phyloP scores from a whole-genome alignment of 2,888 invertebrate species.

The Stegana nigrithorax region DNA sequence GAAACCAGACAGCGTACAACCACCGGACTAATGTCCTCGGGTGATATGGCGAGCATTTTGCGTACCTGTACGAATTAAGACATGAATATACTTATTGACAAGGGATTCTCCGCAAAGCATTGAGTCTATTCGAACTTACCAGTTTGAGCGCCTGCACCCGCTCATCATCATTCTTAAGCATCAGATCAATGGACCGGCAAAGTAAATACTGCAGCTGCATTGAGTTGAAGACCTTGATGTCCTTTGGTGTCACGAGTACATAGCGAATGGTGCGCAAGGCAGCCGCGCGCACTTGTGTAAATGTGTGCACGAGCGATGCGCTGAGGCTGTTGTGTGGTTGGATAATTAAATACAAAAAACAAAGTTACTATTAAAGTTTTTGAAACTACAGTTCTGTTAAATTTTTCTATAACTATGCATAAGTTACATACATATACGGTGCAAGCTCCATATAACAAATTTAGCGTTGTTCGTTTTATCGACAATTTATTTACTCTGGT shows the following conservation, averaged over 20 bases:
- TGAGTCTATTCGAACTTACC: constrained; percentile 68
- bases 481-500: too few relatives aligned
- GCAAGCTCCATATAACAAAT: too few relatives aligned
- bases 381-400: not conserved
- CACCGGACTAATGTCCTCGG: constrained; percentile 78
- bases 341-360: not conserved
- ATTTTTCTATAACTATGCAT: not conserved
- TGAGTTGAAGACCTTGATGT: constrained; percentile 82
- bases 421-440: too few relatives aligned
- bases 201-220: constrained; percentile 87
- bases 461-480: too few relatives aligned
- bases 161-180: constrained; percentile 91
- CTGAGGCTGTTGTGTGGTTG: too few relatives aligned
- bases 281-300: constrained; percentile 90
- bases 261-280: constrained; percentile 89
- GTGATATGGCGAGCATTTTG: constrained; percentile 75
- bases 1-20: constrained; percentile 85
- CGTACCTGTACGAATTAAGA: constrained; percentile 62
- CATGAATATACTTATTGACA: not conserved
- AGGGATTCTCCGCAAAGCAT: not conserved
- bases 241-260: constrained; percentile 80
- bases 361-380: not conserved
- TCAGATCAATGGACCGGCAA: constrained; percentile 86
- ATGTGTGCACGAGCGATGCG: constrained; percentile 85
- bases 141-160: constrained; percentile 91